Conservation (phyloP, 2,113 vertebrate species). For the Scartelaos histophorus region DNA sequence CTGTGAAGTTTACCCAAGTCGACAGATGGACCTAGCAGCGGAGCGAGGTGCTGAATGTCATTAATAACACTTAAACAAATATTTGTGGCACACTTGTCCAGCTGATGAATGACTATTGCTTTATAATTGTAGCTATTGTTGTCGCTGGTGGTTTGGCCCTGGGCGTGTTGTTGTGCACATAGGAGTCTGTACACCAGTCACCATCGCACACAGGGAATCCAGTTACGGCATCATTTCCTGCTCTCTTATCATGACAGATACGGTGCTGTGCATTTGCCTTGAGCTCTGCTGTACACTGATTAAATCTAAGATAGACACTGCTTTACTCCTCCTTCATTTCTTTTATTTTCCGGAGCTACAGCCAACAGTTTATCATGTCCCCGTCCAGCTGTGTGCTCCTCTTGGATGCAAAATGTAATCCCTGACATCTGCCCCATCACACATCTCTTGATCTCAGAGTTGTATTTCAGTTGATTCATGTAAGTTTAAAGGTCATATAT, state of each 20-base stretch:
- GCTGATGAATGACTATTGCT: constrained; percentile 24
- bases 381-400: constrained; percentile 15
- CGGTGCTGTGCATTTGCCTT: constrained; percentile 33
- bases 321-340: constrained; percentile 38
- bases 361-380: constrained; percentile 42
- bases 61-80: constrained; percentile 24
- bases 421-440: constrained; percentile 26
- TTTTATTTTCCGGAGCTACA: constrained; percentile 13
- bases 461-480: no score
- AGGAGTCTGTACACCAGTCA: neutral
- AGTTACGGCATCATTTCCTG: constrained; percentile 39
- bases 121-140: constrained; percentile 22
- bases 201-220: constrained; percentile 26
- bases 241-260: constrained; percentile 47
- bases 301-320: constrained; percentile 40
- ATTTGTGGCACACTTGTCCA: constrained; percentile 14
- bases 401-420: constrained; percentile 59
- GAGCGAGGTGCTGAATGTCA: constrained; percentile 9
- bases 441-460: neutral
- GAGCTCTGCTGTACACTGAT: constrained; percentile 41
- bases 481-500: no score
- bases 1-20: neutral
- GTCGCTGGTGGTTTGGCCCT: constrained; percentile 6
- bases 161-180: constrained; percentile 14
- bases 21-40: constrained; percentile 22